phyloP scores from a whole-genome alignment of 2,888 invertebrate species.

The Torymus auratus region DNA sequence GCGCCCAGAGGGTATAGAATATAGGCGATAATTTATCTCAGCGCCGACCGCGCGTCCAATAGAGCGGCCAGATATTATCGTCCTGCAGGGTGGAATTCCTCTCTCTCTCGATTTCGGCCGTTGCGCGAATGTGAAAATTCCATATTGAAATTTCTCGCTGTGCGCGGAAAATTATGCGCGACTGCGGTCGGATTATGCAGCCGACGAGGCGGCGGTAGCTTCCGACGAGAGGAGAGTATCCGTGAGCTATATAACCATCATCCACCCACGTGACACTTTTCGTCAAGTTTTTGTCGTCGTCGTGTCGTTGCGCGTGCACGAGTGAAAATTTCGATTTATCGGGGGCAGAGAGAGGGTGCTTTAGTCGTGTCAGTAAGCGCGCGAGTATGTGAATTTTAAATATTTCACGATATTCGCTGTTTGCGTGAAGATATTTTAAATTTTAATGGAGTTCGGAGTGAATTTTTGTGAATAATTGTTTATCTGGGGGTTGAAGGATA shows the following conservation, averaged over 20 bases:
- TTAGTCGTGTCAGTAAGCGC: not conserved
- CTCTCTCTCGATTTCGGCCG: not conserved
- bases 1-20: not conserved
- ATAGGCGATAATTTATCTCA: constrained; percentile 38
- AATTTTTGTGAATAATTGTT: not conserved
- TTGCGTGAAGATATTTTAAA: not conserved
- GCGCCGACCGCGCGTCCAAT: constrained; percentile 37
- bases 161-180: constrained; percentile 29
- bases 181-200: too few relatives aligned
- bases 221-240: too few relatives aligned
- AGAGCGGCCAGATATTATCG: constrained; percentile 52
- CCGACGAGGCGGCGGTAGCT: too few relatives aligned
- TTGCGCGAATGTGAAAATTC: constrained; percentile 26
- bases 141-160: constrained; percentile 33
- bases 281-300: too few relatives aligned
- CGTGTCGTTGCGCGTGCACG: too few relatives aligned
- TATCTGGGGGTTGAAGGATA: not conserved
- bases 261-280: too few relatives aligned
- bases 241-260: too few relatives aligned
- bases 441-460: too few relatives aligned
- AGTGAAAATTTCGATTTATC: too few relatives aligned
- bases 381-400: not conserved
- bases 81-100: constrained; percentile 36
- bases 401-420: not conserved
- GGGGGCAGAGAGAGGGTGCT: too few relatives aligned